Evolutionary conservation across 2,113 vertebrate species (phyloP).

Genomic region (Pipra filicauda): DNA sequence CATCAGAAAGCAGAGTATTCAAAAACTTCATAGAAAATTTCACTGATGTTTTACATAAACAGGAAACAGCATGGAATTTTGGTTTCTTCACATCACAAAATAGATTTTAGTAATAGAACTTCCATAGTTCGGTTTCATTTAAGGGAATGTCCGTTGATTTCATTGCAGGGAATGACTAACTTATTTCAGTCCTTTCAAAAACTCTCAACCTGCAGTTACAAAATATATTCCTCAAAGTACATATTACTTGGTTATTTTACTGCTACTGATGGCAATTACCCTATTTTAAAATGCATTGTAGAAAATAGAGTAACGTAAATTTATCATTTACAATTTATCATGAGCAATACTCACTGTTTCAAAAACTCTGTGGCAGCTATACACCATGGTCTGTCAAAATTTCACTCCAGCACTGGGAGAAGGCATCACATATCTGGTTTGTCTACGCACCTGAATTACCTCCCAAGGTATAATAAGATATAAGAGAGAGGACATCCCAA

Average conservation of each 20-base stretch:
- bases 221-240: neutral
- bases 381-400: neutral
- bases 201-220: neutral
- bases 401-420: neutral
- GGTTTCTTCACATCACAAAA: neutral
- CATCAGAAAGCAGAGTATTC: neutral
- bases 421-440: neutral
- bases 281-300: neutral
- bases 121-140: neutral
- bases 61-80: neutral
- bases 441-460: neutral
- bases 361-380: neutral
- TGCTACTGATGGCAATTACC: neutral
- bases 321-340: neutral
- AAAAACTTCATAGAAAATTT: neutral
- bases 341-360: neutral
- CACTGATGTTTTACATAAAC: fast-evolving
- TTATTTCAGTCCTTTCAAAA: neutral
- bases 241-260: neutral
- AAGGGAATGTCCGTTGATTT: neutral
- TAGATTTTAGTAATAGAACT: neutral
- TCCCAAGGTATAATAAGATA: neutral
- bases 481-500: neutral
- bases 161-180: neutral
- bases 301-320: neutral